phyloP scores from a whole-genome alignment of 2,888 invertebrate genomes.

The Auanema sp. region DNA sequence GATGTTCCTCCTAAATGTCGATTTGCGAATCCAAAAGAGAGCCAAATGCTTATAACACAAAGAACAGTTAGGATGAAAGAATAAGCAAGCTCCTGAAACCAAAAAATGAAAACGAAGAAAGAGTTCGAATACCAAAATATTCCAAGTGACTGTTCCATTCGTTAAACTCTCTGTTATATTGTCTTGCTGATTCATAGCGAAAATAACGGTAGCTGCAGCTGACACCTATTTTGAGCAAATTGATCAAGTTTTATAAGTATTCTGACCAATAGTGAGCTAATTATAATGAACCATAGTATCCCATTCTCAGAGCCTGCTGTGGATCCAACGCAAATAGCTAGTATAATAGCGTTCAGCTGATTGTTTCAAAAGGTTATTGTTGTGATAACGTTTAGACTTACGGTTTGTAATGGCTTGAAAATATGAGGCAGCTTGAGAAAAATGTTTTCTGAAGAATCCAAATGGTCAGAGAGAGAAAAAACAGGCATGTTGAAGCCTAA shows the following conservation, averaged over 20 bases:
- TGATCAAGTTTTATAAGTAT: not conserved
- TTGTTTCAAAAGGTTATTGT: conserved; percentile 1
- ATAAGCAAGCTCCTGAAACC: conserved; percentile 55
- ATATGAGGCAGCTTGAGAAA: conserved; percentile 55
- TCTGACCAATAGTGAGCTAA: conserved; percentile 41
- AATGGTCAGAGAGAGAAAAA: conserved; percentile 5
- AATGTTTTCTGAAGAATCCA: conserved; percentile 34
- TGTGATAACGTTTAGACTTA: conserved; percentile 23
- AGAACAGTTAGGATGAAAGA: conserved; percentile 57
- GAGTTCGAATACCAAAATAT: conserved; percentile 45
- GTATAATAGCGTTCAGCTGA: conserved; percentile 53
- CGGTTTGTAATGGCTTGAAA: conserved; percentile 61
- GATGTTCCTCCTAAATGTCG: conserved; percentile 47
- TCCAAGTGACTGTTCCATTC: conserved; percentile 56
- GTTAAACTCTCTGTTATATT: conserved; percentile 48
- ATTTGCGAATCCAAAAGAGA: conserved; percentile 54
- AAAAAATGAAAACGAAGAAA: too few relatives aligned
- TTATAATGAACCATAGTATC: conserved; percentile 55
- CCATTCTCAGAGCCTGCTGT: conserved; percentile 56
- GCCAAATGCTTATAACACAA: conserved; percentile 54
- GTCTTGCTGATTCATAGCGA: conserved; percentile 55
- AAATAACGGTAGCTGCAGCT: conserved; percentile 57
- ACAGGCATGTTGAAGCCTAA: not conserved
- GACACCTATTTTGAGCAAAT: conserved; percentile 37
- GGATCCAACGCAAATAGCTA: conserved; percentile 56